Evolutionary conservation across 2,888 invertebrate genomes (phyloP).

Genomic region (Phyllotreta cruciferae): DNA sequence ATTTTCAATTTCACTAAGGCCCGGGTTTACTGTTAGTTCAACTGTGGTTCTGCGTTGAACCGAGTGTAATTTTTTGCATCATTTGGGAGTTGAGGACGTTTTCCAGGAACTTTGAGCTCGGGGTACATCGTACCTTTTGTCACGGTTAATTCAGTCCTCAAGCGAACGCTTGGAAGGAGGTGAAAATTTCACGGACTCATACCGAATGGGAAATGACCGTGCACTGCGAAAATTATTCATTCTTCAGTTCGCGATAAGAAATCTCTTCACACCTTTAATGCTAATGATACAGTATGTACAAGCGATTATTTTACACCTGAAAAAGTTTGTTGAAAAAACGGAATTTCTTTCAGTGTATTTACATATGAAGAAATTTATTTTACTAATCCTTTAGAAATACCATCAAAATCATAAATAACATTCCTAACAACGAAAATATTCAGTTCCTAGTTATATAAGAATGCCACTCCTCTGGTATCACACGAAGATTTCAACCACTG

Average conservation of each 20-base stretch:
- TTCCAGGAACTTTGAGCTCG: not conserved
- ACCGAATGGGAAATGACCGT: conserved; percentile 14
- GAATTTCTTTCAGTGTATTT: too few species aligned
- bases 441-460: conserved; percentile 34
- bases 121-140: not conserved
- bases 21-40: not conserved
- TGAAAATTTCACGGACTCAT: conserved; percentile 8
- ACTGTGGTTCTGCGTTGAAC: too few species aligned
- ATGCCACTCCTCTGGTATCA: conserved; percentile 35
- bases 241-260: conserved; percentile 5
- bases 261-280: conserved; percentile 4
- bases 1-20: not conserved
- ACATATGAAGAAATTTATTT: too few species aligned
- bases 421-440: conserved; percentile 29
- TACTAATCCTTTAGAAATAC: conserved; percentile 10
- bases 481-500: conserved; percentile 34
- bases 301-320: too few species aligned
- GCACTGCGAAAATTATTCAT: conserved; percentile 10
- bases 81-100: not conserved
- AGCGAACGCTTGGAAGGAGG: conserved; percentile 12
- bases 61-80: not conserved
- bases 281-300: too few species aligned
- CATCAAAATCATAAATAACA: conserved; percentile 30
- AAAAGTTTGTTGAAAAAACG: too few species aligned
- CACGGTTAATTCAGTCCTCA: conserved; percentile 3